Percentiles rank a stretch among this genome's conserved stretches.
These are phyloP conservation scores for Heliconius cydno DNA, from an alignment of 2,888 invertebrate genomes.

Conservation along the genomic window DNA sequence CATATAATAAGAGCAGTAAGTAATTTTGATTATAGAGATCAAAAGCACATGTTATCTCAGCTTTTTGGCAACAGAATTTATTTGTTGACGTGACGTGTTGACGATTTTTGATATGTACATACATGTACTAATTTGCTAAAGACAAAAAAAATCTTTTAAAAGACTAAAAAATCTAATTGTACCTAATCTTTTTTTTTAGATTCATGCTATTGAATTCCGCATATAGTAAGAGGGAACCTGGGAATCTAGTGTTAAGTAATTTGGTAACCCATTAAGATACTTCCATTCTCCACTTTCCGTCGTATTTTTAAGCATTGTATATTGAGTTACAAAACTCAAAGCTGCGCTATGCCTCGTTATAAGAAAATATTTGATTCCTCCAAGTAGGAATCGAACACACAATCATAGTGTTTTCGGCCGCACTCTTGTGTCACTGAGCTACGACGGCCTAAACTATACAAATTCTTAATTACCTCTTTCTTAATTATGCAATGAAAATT, in stretches of 20 bases:
- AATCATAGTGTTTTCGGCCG: too few relatives aligned
- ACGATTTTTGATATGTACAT: not conserved
- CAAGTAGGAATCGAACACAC: too few relatives aligned
- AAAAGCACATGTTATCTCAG: constrained; percentile 38
- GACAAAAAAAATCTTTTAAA: not conserved
- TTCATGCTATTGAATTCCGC: not conserved
- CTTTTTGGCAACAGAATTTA: constrained; percentile 42
- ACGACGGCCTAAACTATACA: too few relatives aligned
- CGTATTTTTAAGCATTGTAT: not conserved
- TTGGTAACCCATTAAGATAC: not conserved
- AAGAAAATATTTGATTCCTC: too few relatives aligned
- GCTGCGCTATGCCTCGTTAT: not conserved
- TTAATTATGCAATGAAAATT: too few relatives aligned
- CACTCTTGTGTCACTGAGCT: too few relatives aligned
- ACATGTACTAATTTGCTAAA: not conserved
- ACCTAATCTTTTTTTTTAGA: not conserved
- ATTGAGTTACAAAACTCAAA: not conserved
- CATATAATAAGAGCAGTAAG: constrained; percentile 26
- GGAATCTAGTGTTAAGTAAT: not conserved
- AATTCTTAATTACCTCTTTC: too few relatives aligned
- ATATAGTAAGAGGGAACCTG: not conserved
- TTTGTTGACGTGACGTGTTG: too few relatives aligned
- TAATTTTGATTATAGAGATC: constrained; percentile 26
- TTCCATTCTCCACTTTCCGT: not conserved
- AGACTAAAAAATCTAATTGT: too few relatives aligned